Evolutionary conservation across 2,113 vertebrate genomes (phyloP).

Genomic region (Pteronura brasiliensis): DNA sequence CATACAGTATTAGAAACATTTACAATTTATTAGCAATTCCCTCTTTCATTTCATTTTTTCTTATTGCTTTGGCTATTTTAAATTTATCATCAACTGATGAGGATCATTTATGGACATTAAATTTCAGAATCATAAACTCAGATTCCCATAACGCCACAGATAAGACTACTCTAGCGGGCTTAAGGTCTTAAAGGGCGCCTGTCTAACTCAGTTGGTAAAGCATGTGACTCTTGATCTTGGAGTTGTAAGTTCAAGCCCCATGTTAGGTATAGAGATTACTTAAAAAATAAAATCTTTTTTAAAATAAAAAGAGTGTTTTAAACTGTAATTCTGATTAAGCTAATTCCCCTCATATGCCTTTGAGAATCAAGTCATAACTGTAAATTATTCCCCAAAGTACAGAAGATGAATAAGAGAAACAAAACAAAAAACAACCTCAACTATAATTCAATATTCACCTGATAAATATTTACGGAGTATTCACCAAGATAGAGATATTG

Average conservation of each 20-base stretch:
- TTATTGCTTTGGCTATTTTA: slow-evolving; percentile 26
- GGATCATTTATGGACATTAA: neutral
- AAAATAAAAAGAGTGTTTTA: neutral
- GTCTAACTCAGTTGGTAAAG: neutral
- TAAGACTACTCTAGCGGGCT: neutral
- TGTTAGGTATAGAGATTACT: neutral
- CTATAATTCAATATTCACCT: neutral
- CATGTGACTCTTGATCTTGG: neutral
- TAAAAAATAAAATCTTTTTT: neutral
- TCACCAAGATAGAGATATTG: no score
- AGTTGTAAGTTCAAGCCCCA: neutral
- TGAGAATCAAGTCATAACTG: neutral
- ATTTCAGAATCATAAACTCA: slow-evolving; percentile 1
- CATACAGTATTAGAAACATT: slow-evolving; percentile 31
- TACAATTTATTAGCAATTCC: slow-evolving; percentile 33
- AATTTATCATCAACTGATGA: neutral
- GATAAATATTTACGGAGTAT: neutral
- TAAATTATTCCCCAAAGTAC: neutral
- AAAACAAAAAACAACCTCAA: neutral
- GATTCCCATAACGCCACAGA: neutral
- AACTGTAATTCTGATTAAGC: neutral
- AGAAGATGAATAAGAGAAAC: neutral
- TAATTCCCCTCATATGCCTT: neutral
- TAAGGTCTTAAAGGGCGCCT: neutral
- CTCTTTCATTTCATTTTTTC: slow-evolving; percentile 33